Base-by-base conservation (phyloP, 2,888 invertebrate genomes). In the Orthonevra nobilis region DNA sequence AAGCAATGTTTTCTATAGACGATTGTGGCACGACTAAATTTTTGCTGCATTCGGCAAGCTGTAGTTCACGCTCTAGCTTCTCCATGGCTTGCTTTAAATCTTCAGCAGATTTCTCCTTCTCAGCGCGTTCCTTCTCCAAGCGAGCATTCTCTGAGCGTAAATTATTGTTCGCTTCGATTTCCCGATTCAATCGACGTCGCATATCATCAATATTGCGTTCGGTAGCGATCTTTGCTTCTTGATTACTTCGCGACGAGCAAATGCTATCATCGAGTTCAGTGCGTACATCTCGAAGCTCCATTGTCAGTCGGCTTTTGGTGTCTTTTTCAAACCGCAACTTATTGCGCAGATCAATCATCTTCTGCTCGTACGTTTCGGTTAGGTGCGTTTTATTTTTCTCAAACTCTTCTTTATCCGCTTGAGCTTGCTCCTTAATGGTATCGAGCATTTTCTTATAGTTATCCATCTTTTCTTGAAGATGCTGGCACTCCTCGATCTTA, bases 321-420 rank as follows among this genome's bases (percentile, higher is more conserved):
- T 89, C 89, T 83, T 90, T 90, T 50, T 91, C 90, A 4, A 88
- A 81, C 2, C 88, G 88, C 2, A 90, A 68, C 68, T 89, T 89
- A 5, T 86, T 87, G 0, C 89, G 85, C 58, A 91, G 83, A 12
- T 90, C 90, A 12, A 85, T 82, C 30, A 91, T 69, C 58, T 88
- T 88, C 4, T 87, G 83, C 28, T 90, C 87, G 32, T 89, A 89
- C 7, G 88, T 87, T 12, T 90, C 89, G 0, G 86, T 86, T 9
- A 88, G 81, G 9, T 88, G 85, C 2, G 85, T 84, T 61, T 87
- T 88, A 70, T 90, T 89, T 14, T 85, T 84, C 54, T 88, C 87
- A 42, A 87, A 85, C 9, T 85, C 86, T 0, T 81, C 72, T 15
- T 87, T 85, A 23, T 88, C 86, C 3, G 74, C 81, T 1, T 83